Evolutionary conservation across 2,113 vertebrate species (phyloP).

Genomic region (Trochalopteron elliotii): DNA sequence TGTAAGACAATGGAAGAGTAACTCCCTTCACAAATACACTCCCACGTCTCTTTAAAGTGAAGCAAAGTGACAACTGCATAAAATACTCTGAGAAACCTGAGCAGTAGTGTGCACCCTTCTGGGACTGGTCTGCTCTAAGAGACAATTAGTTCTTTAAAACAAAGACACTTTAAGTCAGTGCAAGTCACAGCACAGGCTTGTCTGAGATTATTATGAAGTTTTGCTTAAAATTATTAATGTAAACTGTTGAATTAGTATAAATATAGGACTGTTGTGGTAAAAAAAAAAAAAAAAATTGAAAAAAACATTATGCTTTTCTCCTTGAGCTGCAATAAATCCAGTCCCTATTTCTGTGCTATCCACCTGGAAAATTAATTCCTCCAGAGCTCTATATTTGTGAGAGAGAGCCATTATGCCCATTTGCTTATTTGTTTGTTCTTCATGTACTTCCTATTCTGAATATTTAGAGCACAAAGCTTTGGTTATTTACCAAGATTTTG

Average conservation of each 20-base stretch:
- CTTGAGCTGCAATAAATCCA: neutral
- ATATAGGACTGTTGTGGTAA: neutral
- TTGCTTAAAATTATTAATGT: neutral
- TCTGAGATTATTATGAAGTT: neutral
- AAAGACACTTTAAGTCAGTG: neutral
- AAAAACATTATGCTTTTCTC: neutral
- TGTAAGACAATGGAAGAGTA: neutral
- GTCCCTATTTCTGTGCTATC: neutral
- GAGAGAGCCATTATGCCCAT: neutral
- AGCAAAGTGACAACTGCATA: neutral
- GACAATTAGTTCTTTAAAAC: neutral
- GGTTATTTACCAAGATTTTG: neutral
- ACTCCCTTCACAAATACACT: neutral
- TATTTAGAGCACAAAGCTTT: neutral
- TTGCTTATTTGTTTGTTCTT: neutral
- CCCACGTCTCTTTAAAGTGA: neutral
- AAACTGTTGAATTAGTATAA: neutral
- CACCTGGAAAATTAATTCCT: neutral
- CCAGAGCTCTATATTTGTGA: neutral
- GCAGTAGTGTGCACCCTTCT: neutral
- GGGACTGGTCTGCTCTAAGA: neutral
- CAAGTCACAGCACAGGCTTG: neutral
- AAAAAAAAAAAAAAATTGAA: accelerated
- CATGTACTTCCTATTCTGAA: neutral
- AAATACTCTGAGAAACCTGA: neutral